phyloP scores from a whole-genome alignment of 2,113 vertebrate genomes.

The Varanus komodoensis region DNA sequence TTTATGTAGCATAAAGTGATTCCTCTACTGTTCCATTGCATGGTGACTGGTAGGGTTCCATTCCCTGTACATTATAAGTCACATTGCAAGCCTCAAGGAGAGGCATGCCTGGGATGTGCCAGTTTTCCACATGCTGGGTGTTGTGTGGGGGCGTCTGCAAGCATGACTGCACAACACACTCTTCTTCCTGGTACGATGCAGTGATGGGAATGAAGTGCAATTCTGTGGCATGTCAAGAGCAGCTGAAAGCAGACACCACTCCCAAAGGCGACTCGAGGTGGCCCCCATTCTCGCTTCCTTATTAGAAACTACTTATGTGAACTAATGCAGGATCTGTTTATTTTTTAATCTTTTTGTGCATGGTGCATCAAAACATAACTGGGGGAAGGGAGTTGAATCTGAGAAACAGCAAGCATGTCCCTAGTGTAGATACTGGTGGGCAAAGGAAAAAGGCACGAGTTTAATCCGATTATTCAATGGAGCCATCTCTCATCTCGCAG shows the following conservation, averaged over 20 bases:
- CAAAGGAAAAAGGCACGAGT: background rate
- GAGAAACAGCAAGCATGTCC: background rate
- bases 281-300: background rate
- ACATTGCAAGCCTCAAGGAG: too few species aligned
- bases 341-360: background rate
- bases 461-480: background rate
- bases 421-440: background rate
- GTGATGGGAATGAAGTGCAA: too few species aligned
- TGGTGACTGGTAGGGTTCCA: background rate
- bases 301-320: too few species aligned
- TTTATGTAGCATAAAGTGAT: background rate
- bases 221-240: background rate
- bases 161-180: background rate
- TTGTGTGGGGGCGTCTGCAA: background rate
- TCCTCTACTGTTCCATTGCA: too few species aligned
- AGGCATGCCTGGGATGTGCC: too few species aligned
- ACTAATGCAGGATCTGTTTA: too few species aligned
- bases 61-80: background rate
- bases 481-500: background rate
- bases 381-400: too few species aligned
- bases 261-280: background rate
- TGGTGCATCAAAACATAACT: background rate
- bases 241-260: background rate
- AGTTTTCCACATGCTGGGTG: background rate
- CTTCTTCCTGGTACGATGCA: too few species aligned